A percentile compares a stretch with the other conserved stretches of the same genome.
Evolutionary conservation across 2,797 vertebrate species (phyloP).

Genomic region (Nyctalus aviator): DNA sequence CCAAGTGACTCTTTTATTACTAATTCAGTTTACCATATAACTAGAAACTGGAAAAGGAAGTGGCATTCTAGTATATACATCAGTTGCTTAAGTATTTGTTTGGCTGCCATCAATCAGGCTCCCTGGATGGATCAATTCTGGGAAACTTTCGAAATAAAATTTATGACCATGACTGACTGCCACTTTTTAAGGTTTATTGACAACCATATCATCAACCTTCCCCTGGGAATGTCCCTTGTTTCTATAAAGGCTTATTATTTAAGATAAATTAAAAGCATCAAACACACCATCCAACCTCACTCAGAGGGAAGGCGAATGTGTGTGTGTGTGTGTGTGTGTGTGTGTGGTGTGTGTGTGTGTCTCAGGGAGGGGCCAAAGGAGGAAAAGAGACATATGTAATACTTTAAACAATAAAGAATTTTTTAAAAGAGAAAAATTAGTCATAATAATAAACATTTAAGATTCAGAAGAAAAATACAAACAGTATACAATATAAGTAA

Average conservation of each 20-base stretch:
- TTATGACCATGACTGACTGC: conserved; percentile 5
- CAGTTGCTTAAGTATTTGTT: conserved; percentile 50
- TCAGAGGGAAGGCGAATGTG: too few relatives aligned
- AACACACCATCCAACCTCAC: too few relatives aligned
- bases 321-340: too few relatives aligned
- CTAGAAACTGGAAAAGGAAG: conserved; percentile 32
- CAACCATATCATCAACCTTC: background rate
- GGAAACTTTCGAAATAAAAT: conserved; percentile 1
- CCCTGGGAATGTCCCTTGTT: background rate
- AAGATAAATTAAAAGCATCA: conserved; percentile 36
- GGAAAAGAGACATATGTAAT: too few relatives aligned
- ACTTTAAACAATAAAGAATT: background rate
- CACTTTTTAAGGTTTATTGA: conserved; percentile 19
- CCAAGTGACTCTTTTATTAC: conserved; percentile 15
- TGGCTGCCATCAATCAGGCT: conserved; percentile 3
- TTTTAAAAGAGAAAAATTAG: conserved; percentile 59
- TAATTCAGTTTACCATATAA: conserved; percentile 50
- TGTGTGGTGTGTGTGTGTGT: too few relatives aligned
- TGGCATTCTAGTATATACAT: conserved; percentile 39
- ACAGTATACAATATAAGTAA: background rate
- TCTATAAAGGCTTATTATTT: conserved; percentile 10
- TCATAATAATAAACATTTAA: conserved; percentile 24
- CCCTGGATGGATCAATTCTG: conserved; percentile 20
- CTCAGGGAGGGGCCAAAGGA: too few relatives aligned
- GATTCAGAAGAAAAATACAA: conserved; percentile 23